A percentile compares a stretch with the other conserved stretches of the same genome.
phyloP scores from a whole-genome alignment of 2,113 vertebrate species.

The Galeopterus variegatus region DNA sequence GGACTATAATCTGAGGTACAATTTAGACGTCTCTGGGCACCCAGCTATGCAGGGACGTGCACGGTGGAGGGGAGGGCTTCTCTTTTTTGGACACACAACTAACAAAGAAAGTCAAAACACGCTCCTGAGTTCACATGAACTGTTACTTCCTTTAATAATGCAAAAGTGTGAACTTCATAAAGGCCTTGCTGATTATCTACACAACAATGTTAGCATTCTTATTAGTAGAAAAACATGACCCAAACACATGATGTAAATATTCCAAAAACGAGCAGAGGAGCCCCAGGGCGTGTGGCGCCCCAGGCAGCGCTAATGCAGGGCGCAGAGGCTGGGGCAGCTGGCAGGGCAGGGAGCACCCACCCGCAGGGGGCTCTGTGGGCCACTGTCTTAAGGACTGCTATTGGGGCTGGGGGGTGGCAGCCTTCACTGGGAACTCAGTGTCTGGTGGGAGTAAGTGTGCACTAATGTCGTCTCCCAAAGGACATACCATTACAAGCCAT shows the following conservation, averaged over 20 bases:
- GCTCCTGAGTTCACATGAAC: conserved; percentile 52
- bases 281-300: neutral
- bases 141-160: conserved; percentile 80
- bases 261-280: conserved; percentile 41
- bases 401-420: neutral
- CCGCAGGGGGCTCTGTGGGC: neutral
- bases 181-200: conserved; percentile 72
- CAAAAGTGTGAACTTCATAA: conserved; percentile 80
- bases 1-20: neutral
- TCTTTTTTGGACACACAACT: neutral
- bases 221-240: conserved; percentile 77
- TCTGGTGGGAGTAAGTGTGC: neutral
- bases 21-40: neutral
- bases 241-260: conserved; percentile 68
- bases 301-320: neutral
- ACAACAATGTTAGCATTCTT: conserved; percentile 74
- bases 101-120: conserved; percentile 65
- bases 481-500: neutral
- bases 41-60: neutral
- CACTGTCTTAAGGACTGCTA: neutral
- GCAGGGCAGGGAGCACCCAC: neutral
- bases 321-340: neutral
- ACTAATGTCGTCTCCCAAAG: neutral
- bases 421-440: neutral
- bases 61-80: neutral